These are phyloP conservation scores for Macrochelys suwanniensis DNA, from an alignment of 2,797 vertebrate genomes.

Conservation along the genomic window DNA sequence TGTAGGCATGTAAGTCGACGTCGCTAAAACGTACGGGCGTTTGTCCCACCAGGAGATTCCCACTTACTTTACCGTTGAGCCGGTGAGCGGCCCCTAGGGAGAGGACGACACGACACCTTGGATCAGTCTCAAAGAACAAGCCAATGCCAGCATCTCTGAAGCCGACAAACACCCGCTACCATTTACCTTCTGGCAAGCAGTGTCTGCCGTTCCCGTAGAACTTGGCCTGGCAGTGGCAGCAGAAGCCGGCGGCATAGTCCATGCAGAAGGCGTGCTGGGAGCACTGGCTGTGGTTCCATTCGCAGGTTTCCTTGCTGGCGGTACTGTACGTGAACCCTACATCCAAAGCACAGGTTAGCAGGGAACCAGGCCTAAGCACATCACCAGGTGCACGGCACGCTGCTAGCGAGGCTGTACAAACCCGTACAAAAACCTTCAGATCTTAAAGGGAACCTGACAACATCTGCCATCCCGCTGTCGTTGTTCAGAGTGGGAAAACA, in stretches of 20 bases:
- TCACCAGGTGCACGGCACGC: neutral
- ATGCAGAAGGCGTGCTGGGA: slow-evolving; percentile 91
- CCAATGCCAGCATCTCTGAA: neutral
- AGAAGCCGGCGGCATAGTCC: slow-evolving; percentile 90
- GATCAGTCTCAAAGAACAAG: neutral
- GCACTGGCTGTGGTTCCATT: slow-evolving; percentile 86
- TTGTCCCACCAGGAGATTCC: slow-evolving; percentile 86
- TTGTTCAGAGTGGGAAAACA: neutral
- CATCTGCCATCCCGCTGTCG: neutral
- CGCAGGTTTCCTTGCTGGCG: slow-evolving; percentile 82
- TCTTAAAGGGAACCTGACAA: neutral
- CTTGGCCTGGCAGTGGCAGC: slow-evolving; percentile 91
- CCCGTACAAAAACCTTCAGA: neutral
- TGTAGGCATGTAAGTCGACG: slow-evolving; percentile 93
- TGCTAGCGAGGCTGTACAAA: neutral
- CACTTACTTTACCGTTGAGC: slow-evolving; percentile 94
- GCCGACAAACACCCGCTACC: accelerated
- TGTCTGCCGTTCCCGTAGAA: slow-evolving; percentile 93
- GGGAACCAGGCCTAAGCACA: no score
- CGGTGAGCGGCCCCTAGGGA: slow-evolving; percentile 91
- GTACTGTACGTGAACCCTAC: slow-evolving; percentile 83
- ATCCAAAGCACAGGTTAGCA: neutral
- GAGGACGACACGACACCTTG: neutral
- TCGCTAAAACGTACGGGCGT: slow-evolving; percentile 82
- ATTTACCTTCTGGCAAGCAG: slow-evolving; percentile 91